Evolutionary conservation across 2,113 vertebrate genomes (phyloP).

Genomic region (Charina bottae): DNA sequence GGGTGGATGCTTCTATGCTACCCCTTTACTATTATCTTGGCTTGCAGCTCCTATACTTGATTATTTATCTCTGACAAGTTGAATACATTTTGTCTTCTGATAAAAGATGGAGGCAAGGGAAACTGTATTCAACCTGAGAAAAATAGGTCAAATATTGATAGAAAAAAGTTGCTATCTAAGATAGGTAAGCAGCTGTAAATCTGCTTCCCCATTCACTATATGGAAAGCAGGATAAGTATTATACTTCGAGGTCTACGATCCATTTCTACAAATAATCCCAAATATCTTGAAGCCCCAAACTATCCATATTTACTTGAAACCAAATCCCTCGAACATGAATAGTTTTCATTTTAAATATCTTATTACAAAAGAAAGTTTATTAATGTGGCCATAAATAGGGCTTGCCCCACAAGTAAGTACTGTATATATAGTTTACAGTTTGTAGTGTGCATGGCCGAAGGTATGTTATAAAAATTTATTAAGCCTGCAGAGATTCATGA

Average conservation of each 20-base stretch:
- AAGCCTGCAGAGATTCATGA: not conserved
- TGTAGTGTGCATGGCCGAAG: not conserved
- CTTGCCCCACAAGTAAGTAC: not conserved
- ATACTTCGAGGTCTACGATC: not conserved
- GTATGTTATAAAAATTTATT: slow-evolving; percentile 1
- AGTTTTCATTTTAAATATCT: not conserved
- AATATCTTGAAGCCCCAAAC: not conserved
- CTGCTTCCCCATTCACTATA: not conserved
- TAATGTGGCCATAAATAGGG: not conserved
- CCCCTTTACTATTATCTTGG: not conserved
- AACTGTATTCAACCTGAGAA: not conserved
- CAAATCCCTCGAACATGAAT: not conserved
- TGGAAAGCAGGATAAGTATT: not conserved
- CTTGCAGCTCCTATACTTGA: not conserved
- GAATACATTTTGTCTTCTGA: not conserved
- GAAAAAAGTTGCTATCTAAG: not conserved
- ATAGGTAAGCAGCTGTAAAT: not conserved
- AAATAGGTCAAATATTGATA: not conserved
- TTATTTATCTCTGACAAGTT: not conserved
- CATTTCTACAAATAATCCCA: not conserved
- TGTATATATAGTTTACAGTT: not conserved
- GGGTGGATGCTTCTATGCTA: not conserved
- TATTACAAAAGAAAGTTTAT: slow-evolving; percentile 1
- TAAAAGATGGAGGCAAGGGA: not conserved
- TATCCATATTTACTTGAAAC: not conserved